Evolutionary conservation across 1,140 invertebrate species (phyloP).

Genomic region (Colletes latitarsis): DNA sequence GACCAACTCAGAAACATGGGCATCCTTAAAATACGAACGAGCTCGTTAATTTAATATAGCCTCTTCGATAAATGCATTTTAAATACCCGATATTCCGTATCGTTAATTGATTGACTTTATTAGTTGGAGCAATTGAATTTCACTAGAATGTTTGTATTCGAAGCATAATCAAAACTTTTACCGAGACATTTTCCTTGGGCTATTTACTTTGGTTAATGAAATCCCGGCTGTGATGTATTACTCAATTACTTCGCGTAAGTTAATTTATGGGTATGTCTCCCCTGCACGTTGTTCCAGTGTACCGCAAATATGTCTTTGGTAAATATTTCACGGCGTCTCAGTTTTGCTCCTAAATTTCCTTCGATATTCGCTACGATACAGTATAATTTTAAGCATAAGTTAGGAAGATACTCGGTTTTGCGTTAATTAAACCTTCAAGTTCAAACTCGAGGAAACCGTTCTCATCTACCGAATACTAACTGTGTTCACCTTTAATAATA

Average conservation of each 20-base stretch:
- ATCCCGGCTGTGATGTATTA: conserved; percentile 39
- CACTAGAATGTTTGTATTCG: not conserved
- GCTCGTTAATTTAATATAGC: not conserved
- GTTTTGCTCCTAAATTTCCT: not conserved
- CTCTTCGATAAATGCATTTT: not conserved
- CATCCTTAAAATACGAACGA: too few relatives aligned
- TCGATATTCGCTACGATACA: not conserved
- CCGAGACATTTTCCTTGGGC: conserved; percentile 27
- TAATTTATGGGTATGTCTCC: conserved; percentile 39
- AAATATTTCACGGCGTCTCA: conserved; percentile 22
- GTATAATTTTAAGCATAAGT: not conserved
- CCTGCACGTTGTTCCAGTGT: not conserved
- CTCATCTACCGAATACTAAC: conserved; percentile 21
- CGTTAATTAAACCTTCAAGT: conserved; percentile 19
- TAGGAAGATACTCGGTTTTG: conserved; percentile 7
- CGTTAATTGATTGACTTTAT: not conserved
- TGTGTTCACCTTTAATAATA: not conserved
- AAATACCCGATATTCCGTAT: too few relatives aligned
- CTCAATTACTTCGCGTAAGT: conserved; percentile 44
- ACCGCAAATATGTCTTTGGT: conserved; percentile 31
- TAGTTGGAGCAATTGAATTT: not conserved
- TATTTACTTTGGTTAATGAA: conserved; percentile 49
- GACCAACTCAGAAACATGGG: too few relatives aligned
- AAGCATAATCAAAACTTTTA: conserved; percentile 12
- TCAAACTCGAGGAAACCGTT: conserved; percentile 10